Percentiles rank a stretch among this genome's conserved stretches.
Conservation (phyloP, 2,797 vertebrate genomes). For the Knipowitschia caucasica region DNA sequence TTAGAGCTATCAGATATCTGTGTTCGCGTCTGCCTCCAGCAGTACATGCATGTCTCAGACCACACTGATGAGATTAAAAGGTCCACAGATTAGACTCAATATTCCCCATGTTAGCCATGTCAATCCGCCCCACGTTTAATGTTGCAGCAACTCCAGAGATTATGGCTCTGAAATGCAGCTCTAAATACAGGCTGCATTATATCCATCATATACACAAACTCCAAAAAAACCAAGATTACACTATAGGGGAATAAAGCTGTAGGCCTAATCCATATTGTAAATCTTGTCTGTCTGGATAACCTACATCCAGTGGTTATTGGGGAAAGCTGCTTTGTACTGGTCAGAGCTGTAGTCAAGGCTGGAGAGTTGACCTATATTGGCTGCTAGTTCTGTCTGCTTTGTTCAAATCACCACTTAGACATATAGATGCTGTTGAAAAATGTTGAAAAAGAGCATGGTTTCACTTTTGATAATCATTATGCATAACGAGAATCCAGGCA, state of each 20-base stretch:
- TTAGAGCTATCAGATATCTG: conserved; percentile 21
- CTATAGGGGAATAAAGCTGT: conserved; percentile 64
- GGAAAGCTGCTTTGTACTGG: conserved; percentile 70
- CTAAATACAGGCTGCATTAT: conserved; percentile 62
- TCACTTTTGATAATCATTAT: background rate
- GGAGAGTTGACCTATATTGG: conserved; percentile 70
- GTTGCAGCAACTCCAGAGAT: conserved; percentile 53
- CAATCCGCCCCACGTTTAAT: conserved; percentile 53
- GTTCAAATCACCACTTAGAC: conserved; percentile 29
- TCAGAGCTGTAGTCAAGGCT: conserved; percentile 59
- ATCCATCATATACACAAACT: conserved; percentile 55
- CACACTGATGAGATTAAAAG: conserved; percentile 53
- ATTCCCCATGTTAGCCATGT: conserved; percentile 48
- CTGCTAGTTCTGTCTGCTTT: conserved; percentile 44
- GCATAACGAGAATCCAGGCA: background rate
- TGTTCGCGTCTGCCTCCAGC: conserved; percentile 39
- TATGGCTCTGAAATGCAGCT: conserved; percentile 49
- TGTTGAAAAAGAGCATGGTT: background rate
- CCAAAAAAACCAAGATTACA: conserved; percentile 66
- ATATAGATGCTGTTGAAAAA: conserved; percentile 4
- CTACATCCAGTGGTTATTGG: conserved; percentile 64
- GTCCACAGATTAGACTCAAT: conserved; percentile 54
- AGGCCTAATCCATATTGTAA: conserved; percentile 71
- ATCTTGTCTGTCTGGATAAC: conserved; percentile 63
- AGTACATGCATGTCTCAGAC: conserved; percentile 48